Conservation (phyloP, 2,113 vertebrate species). For the Phaetusa simplex region DNA sequence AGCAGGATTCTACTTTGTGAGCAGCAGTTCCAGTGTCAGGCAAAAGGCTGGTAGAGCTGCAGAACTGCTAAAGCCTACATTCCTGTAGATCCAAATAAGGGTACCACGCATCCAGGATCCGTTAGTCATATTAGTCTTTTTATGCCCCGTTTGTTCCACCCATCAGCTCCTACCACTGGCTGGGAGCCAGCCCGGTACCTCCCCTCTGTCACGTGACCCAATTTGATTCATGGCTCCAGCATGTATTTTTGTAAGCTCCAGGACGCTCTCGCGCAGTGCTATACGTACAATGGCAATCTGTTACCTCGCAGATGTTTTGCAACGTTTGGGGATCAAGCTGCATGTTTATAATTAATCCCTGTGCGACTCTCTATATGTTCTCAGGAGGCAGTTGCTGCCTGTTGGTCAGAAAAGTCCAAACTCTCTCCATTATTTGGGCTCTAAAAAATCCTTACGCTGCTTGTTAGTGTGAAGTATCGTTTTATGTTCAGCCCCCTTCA, state of each 20-base stretch:
- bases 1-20: conserved; percentile 66
- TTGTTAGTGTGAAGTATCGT: background rate
- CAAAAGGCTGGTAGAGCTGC: conserved; percentile 58
- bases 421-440: background rate
- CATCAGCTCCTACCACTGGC: conserved; percentile 70
- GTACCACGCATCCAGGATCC: conserved; percentile 53
- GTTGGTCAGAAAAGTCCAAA: background rate
- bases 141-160: conserved; percentile 64
- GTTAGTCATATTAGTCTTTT: conserved; percentile 67
- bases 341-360: background rate
- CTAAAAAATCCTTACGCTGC: background rate
- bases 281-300: fast-evolving
- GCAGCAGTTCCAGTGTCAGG: conserved; percentile 60
- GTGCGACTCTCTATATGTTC: background rate
- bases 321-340: background rate
- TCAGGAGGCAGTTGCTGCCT: background rate
- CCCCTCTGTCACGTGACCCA: conserved; percentile 69
- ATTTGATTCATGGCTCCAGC: conserved; percentile 53
- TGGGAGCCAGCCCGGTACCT: conserved; percentile 47
- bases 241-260: background rate
- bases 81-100: conserved; percentile 68
- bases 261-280: background rate
- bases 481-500: background rate
- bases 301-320: background rate
- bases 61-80: conserved; percentile 62